phyloP scores from a whole-genome alignment of 2,888 invertebrate genomes.

The Blastobasis adustella region DNA sequence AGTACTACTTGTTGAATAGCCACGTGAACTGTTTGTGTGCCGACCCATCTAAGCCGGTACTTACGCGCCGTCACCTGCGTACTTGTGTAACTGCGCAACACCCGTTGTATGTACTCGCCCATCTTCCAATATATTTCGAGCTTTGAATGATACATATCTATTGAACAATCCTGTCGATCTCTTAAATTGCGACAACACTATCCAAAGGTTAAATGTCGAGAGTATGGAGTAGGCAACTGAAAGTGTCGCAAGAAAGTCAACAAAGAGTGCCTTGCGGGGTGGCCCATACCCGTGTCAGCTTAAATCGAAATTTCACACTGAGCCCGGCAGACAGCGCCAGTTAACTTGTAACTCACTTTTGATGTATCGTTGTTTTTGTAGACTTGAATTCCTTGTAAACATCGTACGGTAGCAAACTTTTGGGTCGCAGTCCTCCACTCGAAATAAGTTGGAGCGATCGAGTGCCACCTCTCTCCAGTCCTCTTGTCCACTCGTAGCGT shows the following conservation, averaged over 20 bases:
- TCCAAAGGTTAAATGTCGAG: no score
- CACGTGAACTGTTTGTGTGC: conserved; percentile 49
- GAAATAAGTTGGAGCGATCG: conserved; percentile 34
- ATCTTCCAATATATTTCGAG: conserved; percentile 11
- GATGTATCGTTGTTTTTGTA: conserved; percentile 68
- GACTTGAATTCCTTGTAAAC: conserved; percentile 57
- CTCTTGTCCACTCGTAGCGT: neutral
- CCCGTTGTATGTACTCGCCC: conserved; percentile 10
- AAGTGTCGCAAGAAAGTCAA: conserved; percentile 44
- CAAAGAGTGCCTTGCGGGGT: conserved; percentile 30
- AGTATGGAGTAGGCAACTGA: conserved; percentile 32
- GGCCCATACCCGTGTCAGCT: conserved; percentile 45
- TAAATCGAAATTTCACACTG: conserved; percentile 50
- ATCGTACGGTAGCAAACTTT: conserved; percentile 49
- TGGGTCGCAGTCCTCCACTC: conserved; percentile 37
- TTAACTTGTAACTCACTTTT: conserved; percentile 68
- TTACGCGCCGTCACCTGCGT: conserved; percentile 23
- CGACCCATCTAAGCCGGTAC: conserved; percentile 48
- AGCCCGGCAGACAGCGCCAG: conserved; percentile 43
- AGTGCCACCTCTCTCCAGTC: conserved; percentile 20
- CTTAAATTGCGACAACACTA: neutral
- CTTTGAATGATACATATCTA: neutral
- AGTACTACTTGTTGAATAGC: conserved; percentile 59
- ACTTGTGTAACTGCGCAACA: conserved; percentile 11
- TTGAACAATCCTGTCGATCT: neutral